These are phyloP conservation scores for Centropus unirufus DNA, from an alignment of 2,113 vertebrate species.

Conservation along the genomic window DNA sequence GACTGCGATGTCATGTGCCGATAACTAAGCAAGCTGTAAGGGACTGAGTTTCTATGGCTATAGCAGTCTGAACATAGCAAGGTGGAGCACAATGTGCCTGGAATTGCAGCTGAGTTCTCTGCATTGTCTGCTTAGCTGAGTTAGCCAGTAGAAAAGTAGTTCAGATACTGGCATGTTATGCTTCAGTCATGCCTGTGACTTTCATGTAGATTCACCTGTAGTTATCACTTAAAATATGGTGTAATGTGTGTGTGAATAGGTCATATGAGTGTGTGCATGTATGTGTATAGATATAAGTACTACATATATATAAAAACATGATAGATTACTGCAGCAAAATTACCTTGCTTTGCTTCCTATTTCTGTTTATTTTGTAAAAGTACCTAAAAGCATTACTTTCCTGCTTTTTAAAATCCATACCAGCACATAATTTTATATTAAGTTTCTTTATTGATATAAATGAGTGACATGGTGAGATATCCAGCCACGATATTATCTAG, in stretches of 20 bases:
- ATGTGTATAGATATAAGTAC: neutral
- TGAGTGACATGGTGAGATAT: neutral
- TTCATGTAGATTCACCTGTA: neutral
- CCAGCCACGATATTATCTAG: neutral
- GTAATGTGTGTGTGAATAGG: neutral
- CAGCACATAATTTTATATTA: neutral
- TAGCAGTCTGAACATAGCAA: neutral
- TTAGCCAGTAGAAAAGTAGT: neutral
- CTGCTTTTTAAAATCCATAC: neutral
- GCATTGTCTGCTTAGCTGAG: neutral
- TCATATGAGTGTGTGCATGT: neutral
- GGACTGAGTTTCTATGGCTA: neutral
- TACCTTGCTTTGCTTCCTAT: neutral
- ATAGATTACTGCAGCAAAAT: neutral
- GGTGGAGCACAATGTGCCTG: neutral
- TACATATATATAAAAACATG: neutral
- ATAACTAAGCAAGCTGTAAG: neutral
- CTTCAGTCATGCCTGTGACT: neutral
- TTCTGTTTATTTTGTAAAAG: neutral
- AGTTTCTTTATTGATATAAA: neutral
- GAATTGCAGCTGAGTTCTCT: neutral
- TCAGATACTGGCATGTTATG: neutral
- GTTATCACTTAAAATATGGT: neutral
- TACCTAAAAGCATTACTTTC: fast-evolving
- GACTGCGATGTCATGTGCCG: neutral